phyloP scores from a whole-genome alignment of 2,797 vertebrate species.

The Pangasius krempfi region DNA sequence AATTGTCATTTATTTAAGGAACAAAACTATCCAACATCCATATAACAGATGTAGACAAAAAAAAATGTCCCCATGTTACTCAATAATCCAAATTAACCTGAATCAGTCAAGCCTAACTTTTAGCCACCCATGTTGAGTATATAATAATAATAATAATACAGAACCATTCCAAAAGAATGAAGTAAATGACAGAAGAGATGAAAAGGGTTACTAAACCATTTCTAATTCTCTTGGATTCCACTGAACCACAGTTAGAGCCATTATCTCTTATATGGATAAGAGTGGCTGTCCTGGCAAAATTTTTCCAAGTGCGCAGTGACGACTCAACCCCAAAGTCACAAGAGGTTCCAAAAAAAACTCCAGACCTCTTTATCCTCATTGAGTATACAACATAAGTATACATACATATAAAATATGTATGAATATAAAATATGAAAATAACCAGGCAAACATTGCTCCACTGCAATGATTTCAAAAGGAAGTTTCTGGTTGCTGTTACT shows the following conservation, averaged over 20 bases:
- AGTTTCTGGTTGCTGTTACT: background rate
- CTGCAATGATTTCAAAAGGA: background rate
- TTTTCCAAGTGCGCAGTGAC: background rate
- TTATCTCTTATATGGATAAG: background rate
- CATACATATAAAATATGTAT: background rate
- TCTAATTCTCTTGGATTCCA: background rate
- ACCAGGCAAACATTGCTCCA: background rate
- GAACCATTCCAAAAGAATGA: background rate
- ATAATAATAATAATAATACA: background rate
- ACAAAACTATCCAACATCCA: background rate
- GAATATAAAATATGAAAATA: background rate
- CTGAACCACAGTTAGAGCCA: background rate
- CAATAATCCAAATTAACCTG: background rate
- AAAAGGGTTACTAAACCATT: background rate
- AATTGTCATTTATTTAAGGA: background rate
- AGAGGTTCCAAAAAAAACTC: background rate
- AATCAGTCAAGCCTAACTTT: background rate
- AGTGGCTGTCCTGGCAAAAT: background rate
- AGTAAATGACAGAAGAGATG: background rate
- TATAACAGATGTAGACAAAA: background rate
- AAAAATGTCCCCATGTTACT: no score
- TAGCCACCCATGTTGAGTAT: background rate
- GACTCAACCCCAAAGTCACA: background rate
- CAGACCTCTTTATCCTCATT: background rate
- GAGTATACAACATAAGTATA: background rate